Conservation (phyloP, 2,113 vertebrate genomes). For the Monopterus albus region DNA sequence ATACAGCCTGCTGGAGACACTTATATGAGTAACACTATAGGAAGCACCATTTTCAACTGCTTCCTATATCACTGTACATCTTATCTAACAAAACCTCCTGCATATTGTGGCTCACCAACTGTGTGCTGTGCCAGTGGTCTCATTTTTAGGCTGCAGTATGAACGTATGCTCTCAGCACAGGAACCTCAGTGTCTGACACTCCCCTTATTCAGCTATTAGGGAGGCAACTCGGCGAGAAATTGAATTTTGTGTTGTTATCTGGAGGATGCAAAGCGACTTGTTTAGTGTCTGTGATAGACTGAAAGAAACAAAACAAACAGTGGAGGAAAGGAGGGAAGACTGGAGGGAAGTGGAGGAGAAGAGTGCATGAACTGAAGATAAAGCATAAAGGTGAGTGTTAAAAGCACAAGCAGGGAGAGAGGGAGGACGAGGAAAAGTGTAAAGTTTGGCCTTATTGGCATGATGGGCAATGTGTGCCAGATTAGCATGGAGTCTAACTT, state of each 20-base stretch:
- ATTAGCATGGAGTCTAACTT: conserved; percentile 54
- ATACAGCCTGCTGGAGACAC: neutral
- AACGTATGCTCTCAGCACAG: conserved; percentile 9
- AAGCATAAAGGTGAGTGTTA: conserved; percentile 26
- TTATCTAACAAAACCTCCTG: neutral
- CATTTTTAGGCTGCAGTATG: neutral
- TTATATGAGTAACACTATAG: no score
- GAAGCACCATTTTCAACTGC: no score
- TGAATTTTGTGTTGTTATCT: conserved; percentile 78
- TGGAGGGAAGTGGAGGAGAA: conserved; percentile 14
- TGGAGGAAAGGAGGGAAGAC: neutral
- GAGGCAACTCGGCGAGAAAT: conserved; percentile 75
- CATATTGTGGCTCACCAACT: neutral
- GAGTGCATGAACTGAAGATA: conserved; percentile 27
- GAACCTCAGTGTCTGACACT: conserved; percentile 13
- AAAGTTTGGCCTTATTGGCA: conserved; percentile 52
- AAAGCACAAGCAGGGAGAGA: conserved; percentile 32
- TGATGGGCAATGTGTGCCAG: conserved; percentile 41
- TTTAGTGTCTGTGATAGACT: conserved; percentile 26
- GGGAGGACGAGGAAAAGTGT: conserved; percentile 1
- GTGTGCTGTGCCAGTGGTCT: neutral
- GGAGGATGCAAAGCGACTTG: conserved; percentile 64
- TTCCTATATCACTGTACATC: neutral
- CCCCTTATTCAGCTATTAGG: conserved; percentile 63
- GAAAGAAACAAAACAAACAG: conserved; percentile 37